Evolutionary conservation across 2,797 vertebrate genomes (phyloP).

Genomic region (Chaetophractus vellerosus): DNA sequence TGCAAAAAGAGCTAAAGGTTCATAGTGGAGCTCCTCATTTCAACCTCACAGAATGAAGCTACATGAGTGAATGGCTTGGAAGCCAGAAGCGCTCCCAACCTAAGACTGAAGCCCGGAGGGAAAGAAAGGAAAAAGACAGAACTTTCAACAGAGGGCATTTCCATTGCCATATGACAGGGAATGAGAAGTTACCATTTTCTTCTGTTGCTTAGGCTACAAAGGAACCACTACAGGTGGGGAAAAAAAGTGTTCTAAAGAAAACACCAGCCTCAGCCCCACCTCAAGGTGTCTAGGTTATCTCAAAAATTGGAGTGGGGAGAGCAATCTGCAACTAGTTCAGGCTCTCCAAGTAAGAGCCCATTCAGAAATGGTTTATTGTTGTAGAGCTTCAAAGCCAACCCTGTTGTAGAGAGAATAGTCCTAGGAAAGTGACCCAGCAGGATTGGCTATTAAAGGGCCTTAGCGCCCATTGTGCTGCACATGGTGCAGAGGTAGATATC

Average conservation of each 20-base stretch:
- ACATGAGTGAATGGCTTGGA: not conserved
- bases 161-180: not conserved
- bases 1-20: not conserved
- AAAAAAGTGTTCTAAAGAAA: not conserved
- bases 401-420: not conserved
- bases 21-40: not conserved
- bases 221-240: not conserved
- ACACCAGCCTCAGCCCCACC: not conserved
- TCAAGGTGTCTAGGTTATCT: not conserved
- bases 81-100: not conserved
- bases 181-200: not conserved
- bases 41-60: not conserved
- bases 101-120: not conserved
- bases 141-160: not conserved
- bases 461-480: not conserved
- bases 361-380: not conserved
- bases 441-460: not conserved
- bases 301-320: not conserved
- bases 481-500: not conserved
- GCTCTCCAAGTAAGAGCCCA: not conserved
- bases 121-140: not conserved
- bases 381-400: not conserved
- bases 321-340: not conserved
- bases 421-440: not conserved
- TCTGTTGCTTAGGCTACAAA: not conserved